phyloP scores from a whole-genome alignment of 2,113 vertebrate genomes.

The Pachycephala philippinensis region DNA sequence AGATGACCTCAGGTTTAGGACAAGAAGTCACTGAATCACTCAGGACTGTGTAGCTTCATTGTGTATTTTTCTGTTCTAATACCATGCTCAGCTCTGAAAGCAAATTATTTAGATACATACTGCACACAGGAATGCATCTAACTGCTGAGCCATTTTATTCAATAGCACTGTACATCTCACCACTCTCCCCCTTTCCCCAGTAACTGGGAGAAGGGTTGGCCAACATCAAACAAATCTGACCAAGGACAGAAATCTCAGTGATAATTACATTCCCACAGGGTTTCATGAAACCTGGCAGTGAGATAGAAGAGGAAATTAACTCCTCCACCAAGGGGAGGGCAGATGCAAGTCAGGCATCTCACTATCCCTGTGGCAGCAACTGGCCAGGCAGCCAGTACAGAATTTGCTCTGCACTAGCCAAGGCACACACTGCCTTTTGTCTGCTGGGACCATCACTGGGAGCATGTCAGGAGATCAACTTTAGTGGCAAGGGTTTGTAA shows the following conservation, averaged over 20 bases:
- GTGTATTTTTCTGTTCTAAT: background rate
- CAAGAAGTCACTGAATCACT: background rate
- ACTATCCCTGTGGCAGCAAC: background rate
- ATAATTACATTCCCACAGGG: constrained; percentile 27
- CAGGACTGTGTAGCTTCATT: background rate
- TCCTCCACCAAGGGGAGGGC: background rate
- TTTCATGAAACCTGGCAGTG: background rate
- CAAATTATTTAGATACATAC: constrained; percentile 1
- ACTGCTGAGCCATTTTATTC: background rate
- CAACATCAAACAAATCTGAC: constrained; percentile 22
- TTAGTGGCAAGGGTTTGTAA: background rate
- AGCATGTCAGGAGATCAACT: background rate
- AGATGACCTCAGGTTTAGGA: constrained; percentile 15
- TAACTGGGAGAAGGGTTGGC: background rate
- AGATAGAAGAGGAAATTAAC: constrained; percentile 25
- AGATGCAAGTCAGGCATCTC: accelerated
- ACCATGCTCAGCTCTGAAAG: background rate
- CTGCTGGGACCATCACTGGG: background rate
- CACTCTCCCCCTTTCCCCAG: background rate
- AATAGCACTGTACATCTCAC: background rate
- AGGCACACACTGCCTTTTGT: background rate
- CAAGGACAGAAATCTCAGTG: constrained; percentile 14
- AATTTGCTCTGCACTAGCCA: background rate
- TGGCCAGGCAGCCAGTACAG: background rate
- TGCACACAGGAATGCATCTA: background rate